Evolutionary conservation across 2,113 vertebrate species (phyloP).

Genomic region (Empidonax alnorum): DNA sequence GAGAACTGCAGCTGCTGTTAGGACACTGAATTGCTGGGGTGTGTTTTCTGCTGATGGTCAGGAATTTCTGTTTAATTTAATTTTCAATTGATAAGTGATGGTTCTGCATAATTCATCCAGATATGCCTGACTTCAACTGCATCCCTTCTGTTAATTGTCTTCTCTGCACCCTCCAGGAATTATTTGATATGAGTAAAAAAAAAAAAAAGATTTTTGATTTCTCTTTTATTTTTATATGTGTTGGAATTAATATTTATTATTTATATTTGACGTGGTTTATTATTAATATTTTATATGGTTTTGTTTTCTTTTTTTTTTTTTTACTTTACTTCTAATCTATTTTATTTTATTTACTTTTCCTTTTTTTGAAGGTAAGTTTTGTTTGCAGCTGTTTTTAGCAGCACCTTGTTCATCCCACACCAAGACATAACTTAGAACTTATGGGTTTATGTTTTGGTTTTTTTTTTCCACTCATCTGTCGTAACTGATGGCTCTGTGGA

Average conservation of each 20-base stretch:
- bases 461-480: background rate
- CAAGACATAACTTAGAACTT: background rate
- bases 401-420: background rate
- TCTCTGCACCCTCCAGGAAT: background rate
- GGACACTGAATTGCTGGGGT: background rate
- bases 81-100: background rate
- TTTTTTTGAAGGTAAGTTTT: background rate
- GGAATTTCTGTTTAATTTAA: background rate
- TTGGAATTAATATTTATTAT: too few relatives aligned
- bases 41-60: background rate
- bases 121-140: background rate
- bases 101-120: background rate
- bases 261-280: too few relatives aligned
- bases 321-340: too few relatives aligned
- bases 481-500: background rate
- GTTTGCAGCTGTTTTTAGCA: background rate
- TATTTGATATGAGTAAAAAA: background rate
- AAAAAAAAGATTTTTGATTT: background rate
- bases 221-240: background rate
- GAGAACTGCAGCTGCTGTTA: background rate
- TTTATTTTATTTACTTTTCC: background rate
- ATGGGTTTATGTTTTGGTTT: background rate
- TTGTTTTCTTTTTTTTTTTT: too few relatives aligned
- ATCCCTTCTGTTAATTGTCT: background rate
- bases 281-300: too few relatives aligned